Evolutionary conservation across 1,140 invertebrate genomes (phyloP).

Genomic region (Bursaphelenchus mucronatus): DNA sequence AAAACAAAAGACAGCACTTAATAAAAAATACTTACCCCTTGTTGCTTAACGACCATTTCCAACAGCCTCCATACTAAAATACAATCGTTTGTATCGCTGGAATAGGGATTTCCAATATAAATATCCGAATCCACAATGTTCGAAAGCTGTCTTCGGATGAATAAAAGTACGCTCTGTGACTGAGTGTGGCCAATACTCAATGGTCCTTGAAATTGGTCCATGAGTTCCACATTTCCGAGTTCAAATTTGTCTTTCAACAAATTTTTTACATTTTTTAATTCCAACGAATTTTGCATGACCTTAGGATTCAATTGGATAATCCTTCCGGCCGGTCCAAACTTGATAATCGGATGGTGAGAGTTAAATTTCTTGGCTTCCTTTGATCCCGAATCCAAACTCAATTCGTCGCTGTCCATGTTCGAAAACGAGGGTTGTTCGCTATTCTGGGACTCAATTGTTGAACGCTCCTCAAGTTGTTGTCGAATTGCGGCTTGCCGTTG

Average conservation of each 20-base stretch:
- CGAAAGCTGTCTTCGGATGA: conserved; percentile 46
- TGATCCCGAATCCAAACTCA: conserved; percentile 38
- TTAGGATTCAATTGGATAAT: conserved; percentile 42
- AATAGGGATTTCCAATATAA: conserved; percentile 41
- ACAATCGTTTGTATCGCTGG: conserved; percentile 48
- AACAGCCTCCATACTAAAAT: conserved; percentile 46
- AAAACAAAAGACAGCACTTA: background rate
- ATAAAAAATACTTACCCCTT: conserved; percentile 32
- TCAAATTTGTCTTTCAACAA: conserved; percentile 20
- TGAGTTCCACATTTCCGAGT: conserved; percentile 34
- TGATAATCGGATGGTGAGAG: conserved; percentile 29
- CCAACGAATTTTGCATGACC: conserved; percentile 29
- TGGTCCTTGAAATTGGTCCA: conserved; percentile 49
- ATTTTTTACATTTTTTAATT: conserved; percentile 40
- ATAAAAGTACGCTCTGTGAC: conserved; percentile 38
- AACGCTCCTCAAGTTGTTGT: too few relatives aligned
- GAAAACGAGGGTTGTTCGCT: conserved; percentile 13
- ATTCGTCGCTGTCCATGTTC: conserved; percentile 34
- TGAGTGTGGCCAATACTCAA: conserved; percentile 38
- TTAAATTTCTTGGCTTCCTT: conserved; percentile 48
- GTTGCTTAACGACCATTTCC: conserved; percentile 44
- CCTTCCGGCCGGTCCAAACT: conserved; percentile 33
- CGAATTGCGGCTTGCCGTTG: too few relatives aligned
- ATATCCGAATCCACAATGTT: conserved; percentile 39
- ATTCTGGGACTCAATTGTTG: conserved; percentile 25